Conservation (phyloP, 2,888 invertebrate genomes). For the Ypsolopha scabrella region DNA sequence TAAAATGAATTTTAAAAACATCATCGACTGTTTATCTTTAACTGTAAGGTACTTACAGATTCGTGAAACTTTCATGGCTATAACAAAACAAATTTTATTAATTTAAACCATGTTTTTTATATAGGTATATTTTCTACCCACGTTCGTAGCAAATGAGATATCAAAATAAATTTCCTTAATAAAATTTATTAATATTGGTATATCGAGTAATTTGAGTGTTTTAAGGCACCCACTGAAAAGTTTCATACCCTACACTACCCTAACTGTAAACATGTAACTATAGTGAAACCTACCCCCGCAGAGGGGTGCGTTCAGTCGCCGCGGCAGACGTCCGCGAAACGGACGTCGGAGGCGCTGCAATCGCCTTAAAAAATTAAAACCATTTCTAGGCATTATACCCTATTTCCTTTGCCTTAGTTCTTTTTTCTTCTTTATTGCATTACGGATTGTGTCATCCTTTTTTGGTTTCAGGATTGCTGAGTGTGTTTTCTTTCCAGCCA, state of each 20-base stretch:
- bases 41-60: too few species aligned
- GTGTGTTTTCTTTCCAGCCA: background rate
- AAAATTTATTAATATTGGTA: too few species aligned
- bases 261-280: conserved; percentile 65
- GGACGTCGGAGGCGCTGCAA: conserved; percentile 26
- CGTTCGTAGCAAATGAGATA: too few species aligned
- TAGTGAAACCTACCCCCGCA: conserved; percentile 28
- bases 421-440: background rate
- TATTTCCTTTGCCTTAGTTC: background rate
- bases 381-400: background rate
- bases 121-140: too few species aligned
- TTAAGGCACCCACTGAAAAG: too few species aligned
- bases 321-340: conserved; percentile 46
- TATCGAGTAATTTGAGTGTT: too few species aligned
- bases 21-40: too few species aligned
- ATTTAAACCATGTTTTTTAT: too few species aligned
- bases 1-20: too few species aligned
- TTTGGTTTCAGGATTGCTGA: background rate
- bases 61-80: too few species aligned
- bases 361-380: conserved; percentile 11
- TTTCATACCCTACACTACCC: conserved; percentile 37
- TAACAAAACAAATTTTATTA: too few species aligned
- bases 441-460: background rate
- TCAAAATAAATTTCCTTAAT: too few species aligned
- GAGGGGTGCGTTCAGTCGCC: conserved; percentile 41